A percentile compares a stretch with the other conserved stretches of the same genome.
Evolutionary conservation across 2,888 invertebrate species (phyloP).

Genomic region (Clistopyga incitator): DNA sequence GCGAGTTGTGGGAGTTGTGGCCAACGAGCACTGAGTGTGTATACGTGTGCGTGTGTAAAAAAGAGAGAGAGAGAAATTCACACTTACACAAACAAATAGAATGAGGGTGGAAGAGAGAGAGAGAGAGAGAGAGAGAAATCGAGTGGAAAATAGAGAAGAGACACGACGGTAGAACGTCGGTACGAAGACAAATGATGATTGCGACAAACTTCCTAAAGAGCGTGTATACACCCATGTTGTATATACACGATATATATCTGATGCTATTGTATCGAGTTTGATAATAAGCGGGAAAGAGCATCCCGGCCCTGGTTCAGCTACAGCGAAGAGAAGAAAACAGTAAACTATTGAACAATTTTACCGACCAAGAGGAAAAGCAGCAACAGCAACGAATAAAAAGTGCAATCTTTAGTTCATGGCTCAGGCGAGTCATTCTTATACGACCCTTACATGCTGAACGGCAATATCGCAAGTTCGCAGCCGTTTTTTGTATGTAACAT

Average conservation of each 20-base stretch:
- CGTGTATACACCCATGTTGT: conserved; percentile 42
- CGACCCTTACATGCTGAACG: background rate
- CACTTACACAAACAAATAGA: background rate
- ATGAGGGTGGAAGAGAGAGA: conserved; percentile 6
- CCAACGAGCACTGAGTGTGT: conserved; percentile 42
- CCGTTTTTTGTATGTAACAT: conserved; percentile 19
- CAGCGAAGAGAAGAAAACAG: background rate
- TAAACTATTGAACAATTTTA: conserved; percentile 46
- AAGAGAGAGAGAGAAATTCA: background rate
- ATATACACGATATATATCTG: conserved; percentile 20
- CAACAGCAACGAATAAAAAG: conserved; percentile 22
- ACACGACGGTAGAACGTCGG: conserved; percentile 60
- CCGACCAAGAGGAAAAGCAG: conserved; percentile 7
- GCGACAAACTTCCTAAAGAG: conserved; percentile 72
- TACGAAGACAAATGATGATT: conserved; percentile 75
- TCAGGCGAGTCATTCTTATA: conserved; percentile 2
- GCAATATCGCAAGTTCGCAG: conserved; percentile 24
- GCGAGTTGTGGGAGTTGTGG: conserved; percentile 41
- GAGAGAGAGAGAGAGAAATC: conserved; percentile 20
- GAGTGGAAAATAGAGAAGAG: conserved; percentile 24
- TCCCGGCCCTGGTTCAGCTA: conserved; percentile 15
- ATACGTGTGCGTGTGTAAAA: background rate
- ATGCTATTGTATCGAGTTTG: conserved; percentile 39
- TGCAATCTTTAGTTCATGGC: conserved; percentile 29
- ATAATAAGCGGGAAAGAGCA: conserved; percentile 31